Base-by-base conservation (phyloP, 2,888 invertebrate species). In the Carterocephalus palaemon region DNA sequence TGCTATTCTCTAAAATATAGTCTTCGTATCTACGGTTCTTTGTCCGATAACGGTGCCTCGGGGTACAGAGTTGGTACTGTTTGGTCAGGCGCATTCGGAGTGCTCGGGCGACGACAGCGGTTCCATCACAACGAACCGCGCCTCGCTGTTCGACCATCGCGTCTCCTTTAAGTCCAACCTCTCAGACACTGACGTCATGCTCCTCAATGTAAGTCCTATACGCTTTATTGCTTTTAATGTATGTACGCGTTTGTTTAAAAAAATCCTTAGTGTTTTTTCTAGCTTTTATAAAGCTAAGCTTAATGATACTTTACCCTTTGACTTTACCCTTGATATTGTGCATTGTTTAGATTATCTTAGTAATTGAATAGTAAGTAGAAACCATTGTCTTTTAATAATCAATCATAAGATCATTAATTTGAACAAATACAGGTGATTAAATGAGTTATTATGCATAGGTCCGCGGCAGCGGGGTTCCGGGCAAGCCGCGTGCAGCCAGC, bases 121-220 rank as follows among this genome's bases (percentile, higher is more conserved):
- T 70, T 94, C 93, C 73, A 93, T 94, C 82, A 93, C 94, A 64
- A 93, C 92, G 70, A 92, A 93, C 85, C 91, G 94, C 61, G 89
- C 89, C 64, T 89, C 90, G 67, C 92, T 93, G 66, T 92, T 89
- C 89, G 91, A 89, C 76, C 93, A 90, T 80, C 91, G 91, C 78
- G 91, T 90, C 75, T 92, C 90, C 75, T 93, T 95, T 89, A 92
- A 96, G 71, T 95, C 96, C 64, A 95, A 96, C 61, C 94, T 96
- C 67, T 97, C 97, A 62, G 97, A 97, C 83, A 96, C 96, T 70
- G 97, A 97, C 88, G 93, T 95, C 73, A 94, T 95, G 85, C 92
- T 93, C 75, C 91, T 93, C 80, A 93, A 94, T 89, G 95, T 95
- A 91, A 92, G 92, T 90, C 83, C 60, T 75, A 72, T 71, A 69